Evolutionary conservation across 2,888 invertebrate species (phyloP).

Genomic region (Platycheirus rosarum): DNA sequence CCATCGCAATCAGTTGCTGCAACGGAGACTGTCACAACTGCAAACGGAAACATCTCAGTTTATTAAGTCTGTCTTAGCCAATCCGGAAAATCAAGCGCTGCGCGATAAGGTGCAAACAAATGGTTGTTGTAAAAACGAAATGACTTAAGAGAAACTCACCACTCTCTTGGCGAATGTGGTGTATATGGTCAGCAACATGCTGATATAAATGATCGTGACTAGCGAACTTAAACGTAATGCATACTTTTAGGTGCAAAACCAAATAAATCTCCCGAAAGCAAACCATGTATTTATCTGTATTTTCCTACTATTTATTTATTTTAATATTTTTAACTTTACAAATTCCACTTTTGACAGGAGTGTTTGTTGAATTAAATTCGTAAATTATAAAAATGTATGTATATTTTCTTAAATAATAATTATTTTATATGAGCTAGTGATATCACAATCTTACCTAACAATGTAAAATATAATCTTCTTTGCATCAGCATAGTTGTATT

Average conservation of each 20-base stretch:
- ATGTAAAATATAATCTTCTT: too few species aligned
- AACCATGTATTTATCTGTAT: not conserved
- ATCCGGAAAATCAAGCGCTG: constrained; percentile 82
- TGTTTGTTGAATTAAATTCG: not conserved
- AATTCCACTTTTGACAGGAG: constrained; percentile 6
- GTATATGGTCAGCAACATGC: constrained; percentile 44
- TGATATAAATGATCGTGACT: constrained; percentile 2
- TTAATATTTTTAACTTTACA: not conserved
- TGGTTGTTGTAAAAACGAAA: constrained; percentile 43
- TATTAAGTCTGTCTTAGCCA: constrained; percentile 85
- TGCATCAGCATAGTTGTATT: too few species aligned
- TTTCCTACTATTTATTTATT: constrained; percentile 11
- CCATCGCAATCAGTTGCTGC: constrained; percentile 85
- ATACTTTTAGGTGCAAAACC: constrained; percentile 15
- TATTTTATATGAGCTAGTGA: too few species aligned
- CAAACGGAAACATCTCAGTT: constrained; percentile 86
- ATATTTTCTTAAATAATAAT: too few species aligned
- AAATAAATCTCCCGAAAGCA: constrained; percentile 6
- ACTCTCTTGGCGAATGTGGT: not conserved
- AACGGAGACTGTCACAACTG: constrained; percentile 85
- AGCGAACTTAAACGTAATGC: not conserved
- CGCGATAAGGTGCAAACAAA: constrained; percentile 77
- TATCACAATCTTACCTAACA: too few species aligned
- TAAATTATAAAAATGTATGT: too few species aligned
- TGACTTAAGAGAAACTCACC: constrained; percentile 31